These are phyloP conservation scores for Perodicticus potto DNA, from an alignment of 2,797 vertebrate genomes.

Conservation along the genomic window DNA sequence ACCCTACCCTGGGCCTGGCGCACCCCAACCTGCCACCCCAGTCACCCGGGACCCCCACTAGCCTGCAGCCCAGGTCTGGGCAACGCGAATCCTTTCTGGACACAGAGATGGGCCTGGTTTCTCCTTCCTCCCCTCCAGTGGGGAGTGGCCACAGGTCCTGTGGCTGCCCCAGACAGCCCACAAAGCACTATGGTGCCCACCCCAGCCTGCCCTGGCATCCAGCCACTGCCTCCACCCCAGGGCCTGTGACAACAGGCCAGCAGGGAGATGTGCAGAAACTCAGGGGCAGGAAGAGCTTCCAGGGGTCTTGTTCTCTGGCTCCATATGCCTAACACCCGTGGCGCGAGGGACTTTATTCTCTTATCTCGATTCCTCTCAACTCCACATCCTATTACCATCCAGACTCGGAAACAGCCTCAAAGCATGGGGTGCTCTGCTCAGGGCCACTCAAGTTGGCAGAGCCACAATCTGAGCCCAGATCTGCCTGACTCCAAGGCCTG, in stretches of 20 bases:
- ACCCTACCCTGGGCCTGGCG: neutral
- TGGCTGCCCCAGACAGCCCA: neutral
- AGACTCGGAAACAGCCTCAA: neutral
- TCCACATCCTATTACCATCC: neutral
- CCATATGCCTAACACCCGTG: neutral
- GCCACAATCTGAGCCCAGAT: neutral
- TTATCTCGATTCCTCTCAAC: neutral
- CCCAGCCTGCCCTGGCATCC: neutral
- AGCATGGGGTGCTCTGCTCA: neutral
- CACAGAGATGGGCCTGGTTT: neutral
- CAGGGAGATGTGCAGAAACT: neutral
- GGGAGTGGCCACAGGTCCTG: neutral
- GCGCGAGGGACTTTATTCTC: neutral
- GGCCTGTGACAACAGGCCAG: neutral
- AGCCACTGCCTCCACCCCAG: neutral
- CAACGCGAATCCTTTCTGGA: neutral
- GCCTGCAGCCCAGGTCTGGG: neutral
- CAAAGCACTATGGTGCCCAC: neutral
- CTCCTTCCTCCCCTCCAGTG: neutral
- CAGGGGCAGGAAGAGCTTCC: neutral
- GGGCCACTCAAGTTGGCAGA: neutral
- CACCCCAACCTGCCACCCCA: neutral
- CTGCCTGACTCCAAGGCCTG: neutral
- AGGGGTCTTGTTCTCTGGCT: neutral
- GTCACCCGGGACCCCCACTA: neutral